Base-by-base conservation (phyloP, 2,113 vertebrate species). In the Gobiocypris rarus region DNA sequence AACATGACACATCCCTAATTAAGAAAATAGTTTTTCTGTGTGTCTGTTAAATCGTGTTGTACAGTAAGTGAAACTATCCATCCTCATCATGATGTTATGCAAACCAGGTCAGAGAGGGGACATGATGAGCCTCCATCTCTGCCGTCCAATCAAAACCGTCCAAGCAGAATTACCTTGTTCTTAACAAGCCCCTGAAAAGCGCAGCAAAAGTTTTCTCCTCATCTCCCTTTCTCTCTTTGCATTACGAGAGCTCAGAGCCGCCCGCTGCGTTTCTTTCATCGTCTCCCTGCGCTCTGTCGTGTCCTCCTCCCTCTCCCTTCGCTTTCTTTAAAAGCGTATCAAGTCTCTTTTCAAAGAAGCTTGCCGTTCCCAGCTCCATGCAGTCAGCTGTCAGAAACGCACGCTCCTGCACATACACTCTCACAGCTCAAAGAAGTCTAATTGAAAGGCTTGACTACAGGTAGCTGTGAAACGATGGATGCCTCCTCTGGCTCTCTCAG, bases 161-260 rank as follows among this genome's bases (percentile, higher is more conserved):
- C n/a, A n/a, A 17, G 41, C 31, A 74, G 9, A 45, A 48, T 28
- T 34, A 43, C 43, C 1, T 28, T 50, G 34, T 83, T 83, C 52
- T 75, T 52, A 83, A 76, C 28, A 54, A 67, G 45, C 43, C 14
- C 31, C 28, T 45, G 54, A 74, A 74, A 83, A 63, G 71, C 17
- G 56, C 80, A 75, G 48, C 50, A n/a, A 54, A 78, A 71, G n/a
- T 82, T 85, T 87, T 79, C 77, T 73, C 81, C 80, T 79, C 75
- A 71, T 86, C 87, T 85, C 5, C 87, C 86, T 79, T 77, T 61
- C 75, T 81, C 54, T 76, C 34, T 61, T 83, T 54, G 61, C 75
- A 67, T 69, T 69, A 61, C 61, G 70, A 83, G 54, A 45, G 52
- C 67, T 74, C 56, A 14, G 34, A 41, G 63, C 31, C 50, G 19